Evolutionary conservation across 2,888 invertebrate genomes (phyloP).

Genomic region (Polietes domitor): DNA sequence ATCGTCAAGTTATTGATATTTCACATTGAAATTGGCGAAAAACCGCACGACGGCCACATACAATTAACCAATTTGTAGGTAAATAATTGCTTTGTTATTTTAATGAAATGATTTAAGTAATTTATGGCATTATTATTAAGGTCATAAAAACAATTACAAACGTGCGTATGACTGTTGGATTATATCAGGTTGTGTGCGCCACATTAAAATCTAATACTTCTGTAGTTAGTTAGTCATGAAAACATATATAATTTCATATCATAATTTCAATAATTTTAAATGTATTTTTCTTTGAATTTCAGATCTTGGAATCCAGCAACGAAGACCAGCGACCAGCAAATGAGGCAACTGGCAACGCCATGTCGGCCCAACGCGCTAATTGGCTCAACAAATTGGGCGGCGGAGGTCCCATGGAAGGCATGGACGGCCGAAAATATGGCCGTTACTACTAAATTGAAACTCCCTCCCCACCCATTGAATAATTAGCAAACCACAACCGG

Average conservation of each 20-base stretch:
- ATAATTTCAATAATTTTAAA: too few species aligned
- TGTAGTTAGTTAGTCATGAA: too few species aligned
- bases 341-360: conserved; percentile 69
- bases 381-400: conserved; percentile 75
- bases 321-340: conserved; percentile 76
- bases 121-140: too few species aligned
- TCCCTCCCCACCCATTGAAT: not conserved
- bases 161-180: too few species aligned
- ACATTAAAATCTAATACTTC: too few species aligned
- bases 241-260: too few species aligned
- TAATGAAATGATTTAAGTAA: too few species aligned
- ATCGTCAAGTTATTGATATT: too few species aligned
- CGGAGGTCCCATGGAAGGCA: conserved; percentile 69
- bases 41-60: not conserved
- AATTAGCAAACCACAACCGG: not conserved
- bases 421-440: conserved; percentile 71
- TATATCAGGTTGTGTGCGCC: too few species aligned
- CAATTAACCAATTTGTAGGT: not conserved
- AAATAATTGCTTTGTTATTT: not conserved
- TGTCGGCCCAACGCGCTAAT: conserved; percentile 71
- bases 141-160: not conserved
- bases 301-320: conserved; percentile 80
- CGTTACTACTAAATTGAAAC: conserved; percentile 72
- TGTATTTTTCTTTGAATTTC: conserved; percentile 70
- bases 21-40: not conserved